Conservation (phyloP, 2,888 invertebrate species). For the Cristatella mucedo region DNA sequence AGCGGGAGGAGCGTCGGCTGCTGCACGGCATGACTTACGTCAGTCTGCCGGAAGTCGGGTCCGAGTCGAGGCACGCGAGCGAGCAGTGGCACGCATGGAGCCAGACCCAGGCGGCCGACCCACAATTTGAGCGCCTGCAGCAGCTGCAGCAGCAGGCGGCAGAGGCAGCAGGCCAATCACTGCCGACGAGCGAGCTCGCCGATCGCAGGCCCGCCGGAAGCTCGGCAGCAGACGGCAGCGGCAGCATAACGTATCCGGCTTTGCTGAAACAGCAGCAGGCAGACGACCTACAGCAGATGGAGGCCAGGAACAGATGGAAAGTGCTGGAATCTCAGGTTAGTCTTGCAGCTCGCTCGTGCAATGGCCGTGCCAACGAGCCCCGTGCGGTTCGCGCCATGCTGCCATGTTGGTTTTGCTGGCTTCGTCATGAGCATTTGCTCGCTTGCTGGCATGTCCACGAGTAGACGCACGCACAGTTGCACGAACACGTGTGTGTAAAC, state of each 20-base stretch:
- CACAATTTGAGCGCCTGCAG: conserved; percentile 14
- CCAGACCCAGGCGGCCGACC: conserved; percentile 15
- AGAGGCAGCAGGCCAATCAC: conserved; percentile 13
- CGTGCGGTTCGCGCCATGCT: too few species aligned
- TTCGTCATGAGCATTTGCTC: too few species aligned
- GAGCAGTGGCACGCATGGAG: conserved; percentile 19
- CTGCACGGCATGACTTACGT: conserved; percentile 24
- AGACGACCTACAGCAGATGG: conserved; percentile 24
- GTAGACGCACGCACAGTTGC: too few species aligned
- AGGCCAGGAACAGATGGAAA: conserved; percentile 27
- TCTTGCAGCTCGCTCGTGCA: too few species aligned
- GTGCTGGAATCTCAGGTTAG: conserved; percentile 18
- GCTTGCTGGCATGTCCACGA: too few species aligned
- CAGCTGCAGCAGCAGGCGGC: conserved; percentile 11
- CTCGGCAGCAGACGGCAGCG: too few species aligned
- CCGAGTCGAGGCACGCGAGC: conserved; percentile 11
- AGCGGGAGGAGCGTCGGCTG: conserved; percentile 24
- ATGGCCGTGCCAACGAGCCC: too few species aligned
- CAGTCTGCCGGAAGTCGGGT: conserved; percentile 19
- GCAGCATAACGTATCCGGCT: too few species aligned
- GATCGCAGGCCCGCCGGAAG: conserved; percentile 15
- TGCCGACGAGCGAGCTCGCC: conserved; percentile 16
- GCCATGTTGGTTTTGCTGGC: too few species aligned
- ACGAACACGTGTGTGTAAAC: too few species aligned
- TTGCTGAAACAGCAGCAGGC: conserved; percentile 11